Evolutionary conservation across 1,140 invertebrate species (phyloP).

Genomic region (Colletes latitarsis): DNA sequence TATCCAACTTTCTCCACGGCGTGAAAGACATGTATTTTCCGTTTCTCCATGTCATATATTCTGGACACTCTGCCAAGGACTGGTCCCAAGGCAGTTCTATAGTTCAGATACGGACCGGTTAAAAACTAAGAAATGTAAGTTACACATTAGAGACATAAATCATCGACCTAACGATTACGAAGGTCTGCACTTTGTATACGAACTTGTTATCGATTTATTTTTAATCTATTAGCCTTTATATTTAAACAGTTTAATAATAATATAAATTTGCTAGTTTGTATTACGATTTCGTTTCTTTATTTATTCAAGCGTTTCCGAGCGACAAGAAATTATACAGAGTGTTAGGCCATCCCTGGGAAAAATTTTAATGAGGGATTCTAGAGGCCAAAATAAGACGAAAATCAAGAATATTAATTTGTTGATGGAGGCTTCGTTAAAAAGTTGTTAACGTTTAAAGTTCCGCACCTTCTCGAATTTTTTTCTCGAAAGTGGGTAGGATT

Average conservation of each 20-base stretch:
- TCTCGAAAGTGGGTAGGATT: no score
- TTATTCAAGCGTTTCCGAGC: not conserved
- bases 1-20: slow-evolving; percentile 93
- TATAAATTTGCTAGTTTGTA: not conserved
- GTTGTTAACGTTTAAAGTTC: no score
- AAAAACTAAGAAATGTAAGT: slow-evolving; percentile 71
- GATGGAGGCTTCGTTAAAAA: no score
- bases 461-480: no score
- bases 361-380: no score
- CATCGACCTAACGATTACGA: slow-evolving; percentile 28
- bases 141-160: slow-evolving; percentile 52
- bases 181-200: slow-evolving; percentile 18
- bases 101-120: slow-evolving; percentile 73
- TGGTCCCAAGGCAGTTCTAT: slow-evolving; percentile 97
- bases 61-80: slow-evolving; percentile 85
- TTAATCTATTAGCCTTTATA: not conserved
- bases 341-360: no score
- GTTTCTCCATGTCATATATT: slow-evolving; percentile 90
- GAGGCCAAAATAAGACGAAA: no score
- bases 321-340: not conserved
- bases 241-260: not conserved
- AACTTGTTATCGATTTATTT: not conserved
- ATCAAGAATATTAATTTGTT: no score
- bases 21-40: slow-evolving; percentile 84
- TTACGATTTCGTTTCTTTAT: not conserved